Evolutionary conservation across 2,888 invertebrate species (phyloP).

Genomic region (Tetheella fluctuosa): DNA sequence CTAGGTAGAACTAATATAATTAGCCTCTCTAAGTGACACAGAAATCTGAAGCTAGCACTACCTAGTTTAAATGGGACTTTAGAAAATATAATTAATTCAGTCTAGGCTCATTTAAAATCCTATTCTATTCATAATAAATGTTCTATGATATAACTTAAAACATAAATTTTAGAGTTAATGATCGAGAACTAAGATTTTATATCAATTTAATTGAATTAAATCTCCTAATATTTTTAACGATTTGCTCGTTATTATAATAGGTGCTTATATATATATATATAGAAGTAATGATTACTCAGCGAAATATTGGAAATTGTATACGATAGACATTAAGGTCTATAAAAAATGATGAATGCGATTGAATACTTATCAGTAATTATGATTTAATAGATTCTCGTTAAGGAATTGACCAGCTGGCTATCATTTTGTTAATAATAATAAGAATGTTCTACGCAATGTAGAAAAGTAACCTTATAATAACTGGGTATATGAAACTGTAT

Average conservation of each 20-base stretch:
- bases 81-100: slow-evolving; percentile 1
- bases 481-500: too few species aligned
- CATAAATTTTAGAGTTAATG: too few species aligned
- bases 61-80: slow-evolving; percentile 1
- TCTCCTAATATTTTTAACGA: not conserved
- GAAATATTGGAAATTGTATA: not conserved
- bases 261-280: not conserved
- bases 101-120: slow-evolving; percentile 4
- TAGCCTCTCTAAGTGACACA: slow-evolving; percentile 3
- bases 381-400: not conserved
- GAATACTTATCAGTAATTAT: slow-evolving; percentile 3
- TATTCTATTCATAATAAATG: not conserved
- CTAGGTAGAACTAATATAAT: slow-evolving; percentile 1
- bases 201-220: not conserved
- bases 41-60: slow-evolving; percentile 2
- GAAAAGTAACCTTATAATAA: too few species aligned
- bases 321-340: slow-evolving; percentile 2
- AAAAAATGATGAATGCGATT: not conserved
- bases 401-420: not conserved
- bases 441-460: too few species aligned
- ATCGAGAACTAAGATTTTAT: too few species aligned
- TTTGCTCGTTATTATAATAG: not conserved
- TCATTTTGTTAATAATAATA: not conserved
- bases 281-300: not conserved
- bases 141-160: not conserved